Evolutionary conservation across 2,797 vertebrate species (phyloP), one percentile per base, ranked within the genome.

Genomic region (Lagocephalus sceleratus): DNA sequence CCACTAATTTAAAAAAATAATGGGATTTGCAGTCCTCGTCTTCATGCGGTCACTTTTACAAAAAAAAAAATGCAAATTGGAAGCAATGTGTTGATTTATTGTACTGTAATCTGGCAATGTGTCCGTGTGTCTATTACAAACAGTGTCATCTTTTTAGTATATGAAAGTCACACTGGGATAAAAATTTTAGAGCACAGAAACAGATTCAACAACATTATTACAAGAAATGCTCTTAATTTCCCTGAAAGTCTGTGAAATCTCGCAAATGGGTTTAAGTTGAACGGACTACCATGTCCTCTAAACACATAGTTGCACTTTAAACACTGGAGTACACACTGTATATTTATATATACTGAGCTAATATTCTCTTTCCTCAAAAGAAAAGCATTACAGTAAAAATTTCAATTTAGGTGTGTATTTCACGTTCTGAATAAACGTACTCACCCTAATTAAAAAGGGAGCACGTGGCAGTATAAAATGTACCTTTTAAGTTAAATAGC

Each of bases 381-480:
- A 67, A 78, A 83, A 77, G 58, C 86, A 82, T 71, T 71, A 56
- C 66, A 48, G 67, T 67, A 60, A 74, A 69, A 79, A 75, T 23
- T 54, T 73, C 62, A n/a, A 52, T 48, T 65, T 20, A 51, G 57
- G 53, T 40, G 73, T 67, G 68, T 78, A 77, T 76, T 82, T 76
- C 83, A 86, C 70, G 77, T 72, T 53, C 79, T 54, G 11, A n/a
- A 20, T 63, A 84, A 77, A 77, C 71, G 73, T 77, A 78, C 76
- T 71, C 72, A 85, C 71, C 75, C 63, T 69, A 75, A 82, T 73
- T 60, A 76, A 73, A 80, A 84, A 16, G 39, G 32, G 32, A 35
- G 32, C 74, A 75, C 88, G 76, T 42, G 73, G 88, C 89, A 87
- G 84, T 89, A 87, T 82, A 82, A 86, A 86, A 87, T 88, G 54